Evolutionary conservation across 2,888 invertebrate species (phyloP).

Genomic region (Morpho achilles): DNA sequence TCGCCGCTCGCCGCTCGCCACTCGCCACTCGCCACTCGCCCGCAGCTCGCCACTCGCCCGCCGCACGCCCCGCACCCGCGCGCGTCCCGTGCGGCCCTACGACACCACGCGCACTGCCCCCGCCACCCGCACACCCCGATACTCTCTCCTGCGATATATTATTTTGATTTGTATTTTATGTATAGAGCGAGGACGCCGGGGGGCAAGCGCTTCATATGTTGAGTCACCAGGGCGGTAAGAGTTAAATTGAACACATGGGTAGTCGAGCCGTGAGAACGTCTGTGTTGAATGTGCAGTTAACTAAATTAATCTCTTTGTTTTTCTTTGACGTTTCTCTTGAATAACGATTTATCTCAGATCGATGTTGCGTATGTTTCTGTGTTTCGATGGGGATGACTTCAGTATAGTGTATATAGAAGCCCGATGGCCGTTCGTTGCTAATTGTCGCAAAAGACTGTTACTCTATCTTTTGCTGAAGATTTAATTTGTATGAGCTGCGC

Average conservation of each 20-base stretch:
- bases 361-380: constrained; percentile 79
- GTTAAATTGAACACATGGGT: constrained; percentile 73
- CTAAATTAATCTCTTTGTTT: constrained; percentile 73
- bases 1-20: constrained; percentile 22
- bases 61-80: constrained; percentile 40
- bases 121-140: constrained; percentile 66
- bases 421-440: constrained; percentile 79
- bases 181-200: constrained; percentile 96
- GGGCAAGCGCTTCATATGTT: constrained; percentile 93
- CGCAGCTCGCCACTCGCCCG: constrained; percentile 29
- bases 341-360: constrained; percentile 76
- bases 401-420: constrained; percentile 77
- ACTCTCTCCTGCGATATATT: constrained; percentile 77
- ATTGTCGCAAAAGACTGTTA: constrained; percentile 77
- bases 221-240: constrained; percentile 97
- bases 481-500: constrained; percentile 79
- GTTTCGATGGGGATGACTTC: constrained; percentile 77
- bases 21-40: constrained; percentile 25
- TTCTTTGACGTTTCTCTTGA: constrained; percentile 79
- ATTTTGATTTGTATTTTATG: constrained; percentile 80
- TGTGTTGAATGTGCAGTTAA: constrained; percentile 78
- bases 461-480: constrained; percentile 77
- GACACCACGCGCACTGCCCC: constrained; percentile 33
- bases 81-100: constrained; percentile 38
- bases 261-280: constrained; percentile 78